These are phyloP conservation scores for Pristionchus entomophagus DNA, from an alignment of 2,888 invertebrate species.

Conservation along the genomic window DNA sequence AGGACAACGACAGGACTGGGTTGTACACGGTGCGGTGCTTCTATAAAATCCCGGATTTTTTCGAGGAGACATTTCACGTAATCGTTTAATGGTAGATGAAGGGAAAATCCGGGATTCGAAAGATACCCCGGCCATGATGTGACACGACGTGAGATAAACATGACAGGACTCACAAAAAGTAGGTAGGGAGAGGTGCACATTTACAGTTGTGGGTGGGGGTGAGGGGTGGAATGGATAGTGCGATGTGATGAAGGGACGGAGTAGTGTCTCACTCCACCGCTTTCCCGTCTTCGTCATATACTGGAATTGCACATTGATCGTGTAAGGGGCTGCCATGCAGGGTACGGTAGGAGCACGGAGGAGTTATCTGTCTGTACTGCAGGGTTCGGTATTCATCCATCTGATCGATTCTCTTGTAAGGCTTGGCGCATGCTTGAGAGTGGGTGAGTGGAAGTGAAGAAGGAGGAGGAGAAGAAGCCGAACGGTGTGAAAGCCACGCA, in stretches of 20 bases:
- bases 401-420: background rate
- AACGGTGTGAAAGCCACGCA: background rate
- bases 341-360: background rate
- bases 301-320: slow-evolving; percentile 32
- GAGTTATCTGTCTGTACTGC: background rate
- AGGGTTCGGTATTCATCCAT: background rate
- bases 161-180: background rate
- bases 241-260: background rate
- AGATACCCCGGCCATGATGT: too few relatives aligned
- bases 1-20: too few relatives aligned
- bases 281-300: slow-evolving; percentile 47
- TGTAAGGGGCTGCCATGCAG: background rate
- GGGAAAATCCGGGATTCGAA: too few relatives aligned
- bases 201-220: background rate
- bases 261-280: slow-evolving; percentile 23
- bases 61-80: too few relatives aligned
- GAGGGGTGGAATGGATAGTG: slow-evolving; percentile 25
- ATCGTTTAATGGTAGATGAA: too few relatives aligned
- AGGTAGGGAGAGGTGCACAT: background rate
- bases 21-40: too few relatives aligned
- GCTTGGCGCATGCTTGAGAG: background rate
- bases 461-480: background rate
- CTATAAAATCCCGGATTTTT: too few relatives aligned
- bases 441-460: background rate
- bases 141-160: background rate